Percentiles rank a stretch among this genome's conserved stretches.
Evolutionary conservation across 2,113 vertebrate genomes (phyloP).

Genomic region (Nyctibius bracteatus): DNA sequence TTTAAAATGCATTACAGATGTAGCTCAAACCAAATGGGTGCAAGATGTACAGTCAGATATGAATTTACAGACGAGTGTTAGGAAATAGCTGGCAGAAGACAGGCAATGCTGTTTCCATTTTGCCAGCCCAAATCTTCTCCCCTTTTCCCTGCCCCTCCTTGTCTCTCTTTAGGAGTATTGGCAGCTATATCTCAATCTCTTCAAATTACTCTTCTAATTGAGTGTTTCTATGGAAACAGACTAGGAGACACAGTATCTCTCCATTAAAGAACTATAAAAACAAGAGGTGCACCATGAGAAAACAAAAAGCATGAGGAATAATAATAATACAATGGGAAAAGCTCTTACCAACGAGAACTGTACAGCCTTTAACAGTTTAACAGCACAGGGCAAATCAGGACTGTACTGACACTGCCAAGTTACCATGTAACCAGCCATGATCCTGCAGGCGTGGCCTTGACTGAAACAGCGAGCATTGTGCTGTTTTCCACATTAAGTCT

Average conservation of each 20-base stretch:
- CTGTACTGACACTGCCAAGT: background rate
- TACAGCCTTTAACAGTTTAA: background rate
- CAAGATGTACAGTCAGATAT: slow-evolving; percentile 72
- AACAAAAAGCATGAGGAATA: slow-evolving; percentile 11
- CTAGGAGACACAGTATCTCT: slow-evolving; percentile 18
- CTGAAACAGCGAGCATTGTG: background rate
- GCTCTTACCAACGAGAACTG: background rate
- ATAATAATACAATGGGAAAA: slow-evolving; percentile 6
- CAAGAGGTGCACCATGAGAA: slow-evolving; percentile 45
- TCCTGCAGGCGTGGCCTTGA: background rate
- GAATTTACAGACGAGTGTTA: slow-evolving; percentile 29
- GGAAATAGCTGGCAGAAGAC: slow-evolving; percentile 55
- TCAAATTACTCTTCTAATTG: slow-evolving; percentile 65
- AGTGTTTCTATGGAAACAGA: slow-evolving; percentile 61
- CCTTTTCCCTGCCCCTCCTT: background rate
- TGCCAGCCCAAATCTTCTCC: slow-evolving; percentile 48
- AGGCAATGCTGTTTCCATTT: slow-evolving; percentile 32
- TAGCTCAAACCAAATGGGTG: slow-evolving; percentile 66
- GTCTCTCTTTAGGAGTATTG: slow-evolving; percentile 52
- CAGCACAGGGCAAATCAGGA: background rate
- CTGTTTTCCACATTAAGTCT: background rate
- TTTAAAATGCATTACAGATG: slow-evolving; percentile 76
- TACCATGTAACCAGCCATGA: background rate
- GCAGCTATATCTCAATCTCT: slow-evolving; percentile 54
- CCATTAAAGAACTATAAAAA: slow-evolving; percentile 52